phyloP scores from a whole-genome alignment of 2,113 vertebrate genomes.

The Natator depressus region DNA sequence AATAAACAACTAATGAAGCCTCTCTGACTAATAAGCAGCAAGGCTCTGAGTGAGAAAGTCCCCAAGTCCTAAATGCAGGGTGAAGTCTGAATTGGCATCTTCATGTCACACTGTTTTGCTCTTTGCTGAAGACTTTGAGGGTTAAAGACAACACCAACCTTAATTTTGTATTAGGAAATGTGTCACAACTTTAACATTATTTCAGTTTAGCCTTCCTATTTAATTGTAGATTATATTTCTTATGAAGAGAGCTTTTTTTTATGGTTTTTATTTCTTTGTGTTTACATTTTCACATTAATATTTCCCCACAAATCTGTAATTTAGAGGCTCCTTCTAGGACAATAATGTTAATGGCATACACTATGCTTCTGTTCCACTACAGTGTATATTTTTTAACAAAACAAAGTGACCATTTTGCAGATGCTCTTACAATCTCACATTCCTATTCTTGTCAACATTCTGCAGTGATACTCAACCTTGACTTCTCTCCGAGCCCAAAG shows the following conservation, averaged over 20 bases:
- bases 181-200: slow-evolving; percentile 46
- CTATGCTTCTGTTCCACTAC: slow-evolving; percentile 75
- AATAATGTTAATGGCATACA: slow-evolving; percentile 75
- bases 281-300: slow-evolving; percentile 74
- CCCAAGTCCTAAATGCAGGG: slow-evolving; percentile 13
- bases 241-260: slow-evolving; percentile 57
- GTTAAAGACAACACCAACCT: slow-evolving; percentile 10
- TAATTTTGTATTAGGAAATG: slow-evolving; percentile 48
- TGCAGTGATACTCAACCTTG: slow-evolving; percentile 34
- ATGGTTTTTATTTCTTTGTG: slow-evolving; percentile 72
- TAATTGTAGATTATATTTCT: slow-evolving; percentile 69
- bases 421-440: slow-evolving; percentile 61
- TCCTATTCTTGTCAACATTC: slow-evolving; percentile 46
- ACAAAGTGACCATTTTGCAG: slow-evolving; percentile 77
- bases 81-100: slow-evolving; percentile 37
- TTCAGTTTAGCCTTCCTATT: slow-evolving; percentile 56
- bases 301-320: slow-evolving; percentile 74
- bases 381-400: slow-evolving; percentile 72
- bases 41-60: slow-evolving; percentile 46
- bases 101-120: slow-evolving; percentile 36
- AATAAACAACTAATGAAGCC: background rate
- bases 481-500: slow-evolving; percentile 14
- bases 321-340: slow-evolving; percentile 68
- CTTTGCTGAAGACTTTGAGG: slow-evolving; percentile 40
- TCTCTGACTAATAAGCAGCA: slow-evolving; percentile 46